Percentiles rank a stretch among this genome's conserved stretches.
Conservation (phyloP, 64 coral and sea anemone species). For the Montipora capricornis region DNA sequence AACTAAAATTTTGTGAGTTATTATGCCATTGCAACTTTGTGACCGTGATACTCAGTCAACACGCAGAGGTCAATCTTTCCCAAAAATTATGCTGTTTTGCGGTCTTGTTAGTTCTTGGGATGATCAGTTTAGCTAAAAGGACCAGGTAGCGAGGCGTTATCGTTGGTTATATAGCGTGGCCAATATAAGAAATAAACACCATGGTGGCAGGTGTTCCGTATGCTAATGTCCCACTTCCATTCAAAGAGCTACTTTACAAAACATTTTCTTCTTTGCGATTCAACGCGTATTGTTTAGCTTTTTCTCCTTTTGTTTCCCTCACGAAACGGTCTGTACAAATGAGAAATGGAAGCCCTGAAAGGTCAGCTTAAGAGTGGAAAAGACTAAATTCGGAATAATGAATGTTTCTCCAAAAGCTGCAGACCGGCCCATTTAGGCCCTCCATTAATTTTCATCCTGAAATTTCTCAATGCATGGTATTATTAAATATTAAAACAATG, state of each 20-base stretch:
- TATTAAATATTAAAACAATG: slow-evolving; percentile 44
- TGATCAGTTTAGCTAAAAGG: slow-evolving; percentile 25
- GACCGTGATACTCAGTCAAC: background rate
- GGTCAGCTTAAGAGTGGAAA: background rate
- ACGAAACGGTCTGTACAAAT: background rate
- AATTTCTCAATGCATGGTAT: background rate
- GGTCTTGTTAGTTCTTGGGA: slow-evolving; percentile 14
- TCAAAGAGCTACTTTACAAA: slow-evolving; percentile 36
- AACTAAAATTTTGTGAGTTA: background rate
- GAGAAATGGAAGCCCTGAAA: background rate
- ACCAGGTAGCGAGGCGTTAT: slow-evolving; percentile 24
- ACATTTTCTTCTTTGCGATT: slow-evolving; percentile 23
- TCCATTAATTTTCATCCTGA: background rate
- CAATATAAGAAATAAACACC: slow-evolving; percentile 89
- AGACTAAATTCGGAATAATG: background rate
- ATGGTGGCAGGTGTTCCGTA: slow-evolving; percentile 78
- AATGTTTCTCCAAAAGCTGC: background rate
- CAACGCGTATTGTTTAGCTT: slow-evolving; percentile 10
- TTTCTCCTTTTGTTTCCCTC: slow-evolving; percentile 7
- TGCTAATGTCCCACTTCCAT: slow-evolving; percentile 66
- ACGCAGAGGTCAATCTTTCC: background rate
- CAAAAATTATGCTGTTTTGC: slow-evolving; percentile 25
- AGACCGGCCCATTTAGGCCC: background rate
- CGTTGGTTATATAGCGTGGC: slow-evolving; percentile 66
- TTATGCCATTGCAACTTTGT: background rate